Percentiles rank a stretch among this genome's conserved stretches.
These are phyloP conservation scores for Allygus modestus DNA, from an alignment of 2,888 invertebrate genomes.

Conservation along the genomic window DNA sequence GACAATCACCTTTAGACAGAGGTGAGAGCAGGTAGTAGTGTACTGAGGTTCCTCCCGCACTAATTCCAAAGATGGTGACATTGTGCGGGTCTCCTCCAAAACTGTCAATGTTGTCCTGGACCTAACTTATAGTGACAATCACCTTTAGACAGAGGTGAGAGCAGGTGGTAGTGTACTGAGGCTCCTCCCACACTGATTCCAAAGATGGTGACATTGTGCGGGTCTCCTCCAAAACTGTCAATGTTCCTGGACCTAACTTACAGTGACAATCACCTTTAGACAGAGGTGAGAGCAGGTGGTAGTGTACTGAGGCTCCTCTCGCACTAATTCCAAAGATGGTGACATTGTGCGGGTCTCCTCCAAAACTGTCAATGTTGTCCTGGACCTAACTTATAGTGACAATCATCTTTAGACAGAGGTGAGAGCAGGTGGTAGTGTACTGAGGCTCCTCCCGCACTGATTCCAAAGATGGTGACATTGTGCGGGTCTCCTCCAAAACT, in stretches of 20 bases:
- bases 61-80: slow-evolving; percentile 38
- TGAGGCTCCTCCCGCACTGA: slow-evolving; percentile 43
- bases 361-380: too few relatives aligned
- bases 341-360: slow-evolving; percentile 50
- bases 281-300: slow-evolving; percentile 26
- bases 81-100: slow-evolving; percentile 54
- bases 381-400: too few relatives aligned
- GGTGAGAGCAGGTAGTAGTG: slow-evolving; percentile 23
- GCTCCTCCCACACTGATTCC: slow-evolving; percentile 42
- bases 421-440: slow-evolving; percentile 35
- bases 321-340: slow-evolving; percentile 44
- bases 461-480: slow-evolving; percentile 37
- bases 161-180: slow-evolving; percentile 30
- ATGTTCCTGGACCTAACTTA: too few relatives aligned
- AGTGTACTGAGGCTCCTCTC: slow-evolving; percentile 28
- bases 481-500: slow-evolving; percentile 44
- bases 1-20: slow-evolving; percentile 10
- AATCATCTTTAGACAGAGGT: slow-evolving; percentile 1
- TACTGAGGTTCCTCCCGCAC: slow-evolving; percentile 42
- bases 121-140: too few relatives aligned
- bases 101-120: too few relatives aligned
- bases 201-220: slow-evolving; percentile 46
- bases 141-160: slow-evolving; percentile 23
- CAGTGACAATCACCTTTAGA: slow-evolving; percentile 21
- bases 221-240: slow-evolving; percentile 48